Evolutionary conservation across 2,797 vertebrate genomes (phyloP).

Genomic region (Podargus strigoides): DNA sequence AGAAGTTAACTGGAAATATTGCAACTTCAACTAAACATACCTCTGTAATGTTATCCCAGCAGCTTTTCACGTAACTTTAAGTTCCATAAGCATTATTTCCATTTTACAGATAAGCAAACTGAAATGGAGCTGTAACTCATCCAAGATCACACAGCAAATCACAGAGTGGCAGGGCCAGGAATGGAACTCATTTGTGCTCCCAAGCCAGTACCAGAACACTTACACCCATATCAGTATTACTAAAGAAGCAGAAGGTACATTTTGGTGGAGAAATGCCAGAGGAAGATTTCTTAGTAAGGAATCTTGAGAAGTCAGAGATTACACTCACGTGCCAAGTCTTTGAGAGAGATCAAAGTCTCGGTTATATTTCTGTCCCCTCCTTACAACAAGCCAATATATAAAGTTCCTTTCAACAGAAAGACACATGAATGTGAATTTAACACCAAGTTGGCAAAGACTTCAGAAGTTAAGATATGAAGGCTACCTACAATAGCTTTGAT

Average conservation of each 20-base stretch:
- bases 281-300: background rate
- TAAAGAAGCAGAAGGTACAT: background rate
- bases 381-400: background rate
- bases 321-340: background rate
- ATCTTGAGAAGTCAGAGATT: background rate
- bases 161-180: background rate
- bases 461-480: background rate
- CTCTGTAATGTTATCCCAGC: background rate
- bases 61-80: background rate
- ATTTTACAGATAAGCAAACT: background rate
- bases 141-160: background rate
- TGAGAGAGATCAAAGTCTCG: background rate
- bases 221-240: background rate
- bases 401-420: background rate
- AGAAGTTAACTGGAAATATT: background rate
- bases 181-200: background rate
- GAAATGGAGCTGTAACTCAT: background rate
- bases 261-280: background rate
- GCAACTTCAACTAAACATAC: background rate
- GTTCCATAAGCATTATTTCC: background rate
- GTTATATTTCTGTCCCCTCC: background rate
- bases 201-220: background rate
- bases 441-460: background rate
- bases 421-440: background rate
- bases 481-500: background rate